Conservation (phyloP, 2,113 vertebrate species). For the human region DNA sequence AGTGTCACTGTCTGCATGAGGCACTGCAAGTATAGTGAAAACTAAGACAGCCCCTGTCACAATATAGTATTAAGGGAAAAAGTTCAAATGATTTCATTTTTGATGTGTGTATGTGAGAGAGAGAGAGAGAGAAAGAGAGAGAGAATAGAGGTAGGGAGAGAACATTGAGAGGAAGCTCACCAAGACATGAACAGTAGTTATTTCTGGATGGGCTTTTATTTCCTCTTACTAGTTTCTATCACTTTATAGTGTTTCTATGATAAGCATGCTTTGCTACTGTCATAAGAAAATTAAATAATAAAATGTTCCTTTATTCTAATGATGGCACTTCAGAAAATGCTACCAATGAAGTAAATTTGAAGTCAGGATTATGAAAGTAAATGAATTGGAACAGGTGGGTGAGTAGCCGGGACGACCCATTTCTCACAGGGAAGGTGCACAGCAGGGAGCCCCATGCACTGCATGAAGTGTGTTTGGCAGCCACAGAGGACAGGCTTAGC, state of each 20-base stretch:
- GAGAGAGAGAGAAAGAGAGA: too few relatives aligned
- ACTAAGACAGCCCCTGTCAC: background rate
- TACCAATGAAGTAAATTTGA: background rate
- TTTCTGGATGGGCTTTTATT: background rate
- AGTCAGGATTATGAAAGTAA: background rate
- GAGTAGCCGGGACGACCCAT: background rate
- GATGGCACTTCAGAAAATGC: background rate
- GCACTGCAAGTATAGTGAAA: background rate
- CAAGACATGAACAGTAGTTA: background rate
- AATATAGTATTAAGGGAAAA: background rate
- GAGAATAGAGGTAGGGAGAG: background rate
- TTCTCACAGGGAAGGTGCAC: background rate
- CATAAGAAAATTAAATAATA: slow-evolving; percentile 5
- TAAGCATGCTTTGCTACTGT: background rate
- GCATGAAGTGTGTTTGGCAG: background rate
- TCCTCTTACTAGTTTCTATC: background rate
- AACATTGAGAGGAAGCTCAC: background rate
- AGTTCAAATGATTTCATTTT: background rate
- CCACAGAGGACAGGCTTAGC: background rate
- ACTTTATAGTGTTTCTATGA: background rate
- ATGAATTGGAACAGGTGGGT: background rate
- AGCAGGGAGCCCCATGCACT: background rate
- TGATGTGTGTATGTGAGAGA: background rate
- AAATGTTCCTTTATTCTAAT: background rate
- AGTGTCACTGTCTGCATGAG: background rate